Conservation (phyloP, 1,140 invertebrate species). For the Macrosteles quadrilineatus region DNA sequence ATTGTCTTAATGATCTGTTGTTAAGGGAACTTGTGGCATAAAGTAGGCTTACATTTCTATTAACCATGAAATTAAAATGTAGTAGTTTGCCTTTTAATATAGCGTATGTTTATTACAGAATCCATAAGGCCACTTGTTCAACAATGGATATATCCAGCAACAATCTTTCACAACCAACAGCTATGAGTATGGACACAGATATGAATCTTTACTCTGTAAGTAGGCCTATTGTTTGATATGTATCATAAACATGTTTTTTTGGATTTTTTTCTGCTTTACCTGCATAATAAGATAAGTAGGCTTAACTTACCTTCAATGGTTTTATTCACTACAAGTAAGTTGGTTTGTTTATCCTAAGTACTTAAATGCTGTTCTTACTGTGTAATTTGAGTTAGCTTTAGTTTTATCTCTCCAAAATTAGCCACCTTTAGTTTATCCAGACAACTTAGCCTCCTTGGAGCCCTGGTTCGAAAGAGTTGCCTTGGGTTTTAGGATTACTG, state of each 20-base stretch:
- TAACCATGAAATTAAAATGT: too few relatives aligned
- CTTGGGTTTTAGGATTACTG: too few relatives aligned
- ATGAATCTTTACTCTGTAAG: conserved; percentile 11
- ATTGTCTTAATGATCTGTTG: too few relatives aligned
- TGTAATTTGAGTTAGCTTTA: background rate
- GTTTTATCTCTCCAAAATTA: too few relatives aligned
- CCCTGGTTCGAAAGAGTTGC: too few relatives aligned
- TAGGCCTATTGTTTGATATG: background rate
- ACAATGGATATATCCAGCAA: conserved; percentile 21
- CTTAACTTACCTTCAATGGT: background rate
- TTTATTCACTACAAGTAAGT: background rate
- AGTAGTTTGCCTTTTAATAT: too few relatives aligned
- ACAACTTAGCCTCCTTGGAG: too few relatives aligned
- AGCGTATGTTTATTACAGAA: too few relatives aligned
- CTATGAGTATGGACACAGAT: conserved; percentile 8
- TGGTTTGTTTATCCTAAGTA: background rate
- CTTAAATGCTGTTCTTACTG: background rate
- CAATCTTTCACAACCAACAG: conserved; percentile 1
- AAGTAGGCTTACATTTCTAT: too few relatives aligned
- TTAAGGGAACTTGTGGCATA: too few relatives aligned
- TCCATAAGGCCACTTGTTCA: too few relatives aligned
- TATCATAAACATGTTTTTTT: background rate
- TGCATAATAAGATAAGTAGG: background rate
- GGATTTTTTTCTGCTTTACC: background rate
- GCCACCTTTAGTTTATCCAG: too few relatives aligned